phyloP scores from a whole-genome alignment of 2,113 vertebrate species.

The Scytalopus superciliaris region DNA sequence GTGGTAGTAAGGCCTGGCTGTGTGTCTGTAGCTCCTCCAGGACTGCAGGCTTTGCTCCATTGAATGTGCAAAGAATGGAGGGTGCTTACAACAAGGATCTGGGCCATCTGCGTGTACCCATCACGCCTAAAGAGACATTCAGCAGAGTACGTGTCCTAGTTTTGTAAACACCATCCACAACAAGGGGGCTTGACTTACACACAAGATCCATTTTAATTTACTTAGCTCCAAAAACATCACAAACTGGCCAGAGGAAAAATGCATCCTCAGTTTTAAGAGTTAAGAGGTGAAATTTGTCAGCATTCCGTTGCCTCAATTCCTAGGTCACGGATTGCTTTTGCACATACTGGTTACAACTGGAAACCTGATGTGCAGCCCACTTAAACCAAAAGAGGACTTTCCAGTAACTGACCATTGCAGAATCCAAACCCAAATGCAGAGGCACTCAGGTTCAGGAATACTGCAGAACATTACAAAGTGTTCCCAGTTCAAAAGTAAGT shows the following conservation, averaged over 20 bases:
- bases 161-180: not conserved
- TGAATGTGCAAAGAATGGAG: not conserved
- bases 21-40: constrained; percentile 14
- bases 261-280: not conserved
- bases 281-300: not conserved
- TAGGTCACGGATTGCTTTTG: not conserved
- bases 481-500: not conserved
- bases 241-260: not conserved
- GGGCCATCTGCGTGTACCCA: not conserved
- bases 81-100: constrained; percentile 22
- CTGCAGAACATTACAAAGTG: not conserved
- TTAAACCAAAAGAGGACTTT: not conserved
- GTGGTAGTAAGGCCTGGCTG: constrained; percentile 1
- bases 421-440: not conserved
- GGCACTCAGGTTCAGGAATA: not conserved
- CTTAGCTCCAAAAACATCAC: constrained; percentile 1
- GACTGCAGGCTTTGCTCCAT: not conserved
- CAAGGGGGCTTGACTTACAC: not conserved
- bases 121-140: not conserved
- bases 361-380: not conserved
- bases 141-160: not conserved
- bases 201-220: not conserved
- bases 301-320: not conserved
- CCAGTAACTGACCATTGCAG: not conserved
- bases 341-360: not conserved